Evolutionary conservation across 2,797 vertebrate genomes (phyloP), one percentile per base, ranked within the genome.

Genomic region (Onychomys leucogaster): DNA sequence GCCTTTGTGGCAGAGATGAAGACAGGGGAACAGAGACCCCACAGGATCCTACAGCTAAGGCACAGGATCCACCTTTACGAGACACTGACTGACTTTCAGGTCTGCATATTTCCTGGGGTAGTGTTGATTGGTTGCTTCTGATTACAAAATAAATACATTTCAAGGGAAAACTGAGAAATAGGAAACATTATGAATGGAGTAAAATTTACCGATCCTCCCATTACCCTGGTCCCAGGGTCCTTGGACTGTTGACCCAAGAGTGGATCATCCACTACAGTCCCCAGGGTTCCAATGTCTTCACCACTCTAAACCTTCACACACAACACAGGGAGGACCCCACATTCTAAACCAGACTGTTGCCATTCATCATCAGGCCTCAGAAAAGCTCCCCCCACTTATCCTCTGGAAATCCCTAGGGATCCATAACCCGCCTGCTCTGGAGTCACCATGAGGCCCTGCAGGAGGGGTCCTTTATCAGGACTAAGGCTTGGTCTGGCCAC

Each of bases 381-480:
- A 7, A 75, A 13, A 37, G 21, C 23, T 78, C 65, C 13, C 49
- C 9, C 32, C 34, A 0, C 69, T 25, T 21, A 63, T 73, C 76
- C 49, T 9, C 73, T 37, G 29, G 82, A 82, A 88, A 93, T 69
- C 43, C 59, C 46, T 25, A 25, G 6, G 17, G 14, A 23, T 12
- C 80, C 16, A 59, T 5, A 19, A 23, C n/a, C 55, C 41, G 16
- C 1, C 29, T 41, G 32, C n/a, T 80, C 14, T 5, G 19, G 34
- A 61, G 52, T 61, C 61, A 61, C 59, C 11, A 8, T 49, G 9
- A 27, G 3, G n/a, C 21, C 43, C 69, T 43, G 43, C 12, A 10
- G 21, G 0, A 5, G 37, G 37, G 71, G 46, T 25, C 27, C 59
- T 76, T 52, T 0, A 1, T 21, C 0, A 1, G 59, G 27, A 34